Percentiles rank a stretch among this genome's conserved stretches.
Conservation (phyloP, 2,113 vertebrate species). For the Indicator indicator region DNA sequence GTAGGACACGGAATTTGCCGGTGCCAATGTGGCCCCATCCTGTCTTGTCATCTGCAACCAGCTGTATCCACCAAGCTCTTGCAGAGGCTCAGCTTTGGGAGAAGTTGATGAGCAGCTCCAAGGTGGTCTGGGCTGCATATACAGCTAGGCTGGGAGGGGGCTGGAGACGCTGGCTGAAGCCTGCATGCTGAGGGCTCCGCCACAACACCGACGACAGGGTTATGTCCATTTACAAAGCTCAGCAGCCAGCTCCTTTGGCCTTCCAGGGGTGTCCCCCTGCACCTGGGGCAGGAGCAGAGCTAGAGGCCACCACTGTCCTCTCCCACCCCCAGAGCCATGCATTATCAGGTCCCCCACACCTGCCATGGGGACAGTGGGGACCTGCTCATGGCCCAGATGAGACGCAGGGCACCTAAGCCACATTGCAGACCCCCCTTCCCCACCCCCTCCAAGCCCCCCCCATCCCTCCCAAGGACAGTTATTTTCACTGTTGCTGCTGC, state of each 20-base stretch:
- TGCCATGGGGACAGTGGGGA: accelerated
- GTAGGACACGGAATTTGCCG: accelerated
- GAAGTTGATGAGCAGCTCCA: not conserved
- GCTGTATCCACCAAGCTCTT: not conserved
- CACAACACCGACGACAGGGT: not conserved
- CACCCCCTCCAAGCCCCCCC: not conserved
- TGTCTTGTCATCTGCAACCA: not conserved
- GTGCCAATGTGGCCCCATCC: not conserved
- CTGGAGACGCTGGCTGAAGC: conserved; percentile 7
- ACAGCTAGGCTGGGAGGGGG: not conserved
- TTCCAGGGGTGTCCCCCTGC: not conserved
- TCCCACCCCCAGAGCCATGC: not conserved
- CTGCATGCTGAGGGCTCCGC: conserved; percentile 58
- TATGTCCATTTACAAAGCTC: conserved; percentile 56
- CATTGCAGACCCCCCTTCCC: not conserved
- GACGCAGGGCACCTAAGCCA: not conserved
- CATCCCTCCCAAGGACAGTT: not conserved
- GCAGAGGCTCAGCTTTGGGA: not conserved
- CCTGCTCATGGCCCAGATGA: not conserved
- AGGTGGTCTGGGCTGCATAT: not conserved
- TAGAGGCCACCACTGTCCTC: accelerated
- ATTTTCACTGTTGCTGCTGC: not conserved
- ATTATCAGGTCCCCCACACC: not conserved
- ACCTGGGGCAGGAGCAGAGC: accelerated
- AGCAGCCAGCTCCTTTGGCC: not conserved